These are phyloP conservation scores for Pantherophis vulpinus DNA, from an alignment of 2,797 vertebrate genomes.

Conservation along the genomic window DNA sequence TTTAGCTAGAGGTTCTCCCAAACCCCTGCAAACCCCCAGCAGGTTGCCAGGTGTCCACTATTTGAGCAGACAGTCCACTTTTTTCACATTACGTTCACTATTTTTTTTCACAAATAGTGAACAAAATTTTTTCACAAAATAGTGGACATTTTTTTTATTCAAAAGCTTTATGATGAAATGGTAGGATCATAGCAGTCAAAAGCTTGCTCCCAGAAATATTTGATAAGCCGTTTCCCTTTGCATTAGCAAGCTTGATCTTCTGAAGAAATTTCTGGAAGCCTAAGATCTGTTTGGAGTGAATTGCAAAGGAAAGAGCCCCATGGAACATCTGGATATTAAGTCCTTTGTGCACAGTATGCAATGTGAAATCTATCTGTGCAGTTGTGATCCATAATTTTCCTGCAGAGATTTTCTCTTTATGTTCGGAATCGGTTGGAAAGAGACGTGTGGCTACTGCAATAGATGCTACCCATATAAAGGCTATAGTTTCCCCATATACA, in stretches of 20 bases:
- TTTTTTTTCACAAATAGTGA: too few relatives aligned
- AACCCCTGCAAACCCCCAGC: too few relatives aligned
- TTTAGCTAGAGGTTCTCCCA: too few relatives aligned
- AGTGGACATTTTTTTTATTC: too few relatives aligned
- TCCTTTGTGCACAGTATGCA: neutral
- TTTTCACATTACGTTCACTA: too few relatives aligned
- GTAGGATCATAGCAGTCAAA: neutral
- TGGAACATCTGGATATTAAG: neutral
- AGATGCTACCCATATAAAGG: neutral
- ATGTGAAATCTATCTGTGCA: neutral
- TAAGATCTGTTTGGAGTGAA: neutral
- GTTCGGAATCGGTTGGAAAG: neutral
- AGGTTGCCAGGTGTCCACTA: too few relatives aligned
- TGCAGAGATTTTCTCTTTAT: neutral
- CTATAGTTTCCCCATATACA: neutral
- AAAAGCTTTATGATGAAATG: too few relatives aligned
- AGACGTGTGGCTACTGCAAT: fast-evolving
- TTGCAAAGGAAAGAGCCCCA: neutral
- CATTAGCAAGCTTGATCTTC: neutral
- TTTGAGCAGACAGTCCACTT: too few relatives aligned
- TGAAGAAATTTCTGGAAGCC: neutral
- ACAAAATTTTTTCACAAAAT: too few relatives aligned
- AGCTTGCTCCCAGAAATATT: neutral
- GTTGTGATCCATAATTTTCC: neutral
- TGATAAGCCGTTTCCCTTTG: neutral